Evolutionary conservation across 1,140 invertebrate species (phyloP).

Genomic region (Saccostrea glomerata): DNA sequence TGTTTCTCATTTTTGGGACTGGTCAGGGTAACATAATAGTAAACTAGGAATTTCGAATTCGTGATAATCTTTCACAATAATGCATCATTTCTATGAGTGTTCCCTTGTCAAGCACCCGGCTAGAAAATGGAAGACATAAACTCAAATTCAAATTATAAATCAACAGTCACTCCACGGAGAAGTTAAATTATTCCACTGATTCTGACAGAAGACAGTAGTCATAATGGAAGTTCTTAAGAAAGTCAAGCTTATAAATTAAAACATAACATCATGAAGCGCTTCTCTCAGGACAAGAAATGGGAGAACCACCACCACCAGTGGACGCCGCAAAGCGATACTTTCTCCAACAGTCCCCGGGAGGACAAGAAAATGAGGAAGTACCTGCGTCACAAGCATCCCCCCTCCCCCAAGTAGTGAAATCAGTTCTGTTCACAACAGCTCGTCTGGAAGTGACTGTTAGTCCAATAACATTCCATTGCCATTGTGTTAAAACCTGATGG

Average conservation of each 20-base stretch:
- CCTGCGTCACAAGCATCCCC: slow-evolving; percentile 62
- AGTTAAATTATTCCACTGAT: slow-evolving; percentile 22
- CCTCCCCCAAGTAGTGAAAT: slow-evolving; percentile 52
- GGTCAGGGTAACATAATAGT: too few relatives aligned
- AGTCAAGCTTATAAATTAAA: slow-evolving; percentile 92
- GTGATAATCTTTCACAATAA: too few relatives aligned
- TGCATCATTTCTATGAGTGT: too few relatives aligned
- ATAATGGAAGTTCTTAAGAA: slow-evolving; percentile 46
- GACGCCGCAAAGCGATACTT: slow-evolving; percentile 58
- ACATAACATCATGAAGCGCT: slow-evolving; percentile 94
- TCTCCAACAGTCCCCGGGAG: slow-evolving; percentile 64
- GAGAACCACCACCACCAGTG: slow-evolving; percentile 66
- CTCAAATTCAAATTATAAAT: too few relatives aligned
- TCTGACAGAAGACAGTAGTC: slow-evolving; percentile 21
- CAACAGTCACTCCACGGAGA: slow-evolving; percentile 23
- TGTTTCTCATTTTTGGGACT: too few relatives aligned
- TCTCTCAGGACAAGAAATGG: slow-evolving; percentile 79
- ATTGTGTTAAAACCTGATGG: slow-evolving; percentile 90
- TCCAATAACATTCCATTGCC: slow-evolving; percentile 78
- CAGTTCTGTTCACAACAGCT: slow-evolving; percentile 59
- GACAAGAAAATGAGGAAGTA: slow-evolving; percentile 68
- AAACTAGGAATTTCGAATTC: too few relatives aligned
- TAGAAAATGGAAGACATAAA: too few relatives aligned
- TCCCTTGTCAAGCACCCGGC: too few relatives aligned
- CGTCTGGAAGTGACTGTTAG: background rate